A percentile compares a stretch with the other conserved stretches of the same genome.
Evolutionary conservation across 2,888 invertebrate genomes (phyloP).

Genomic region (Apotomis betuletana): DNA sequence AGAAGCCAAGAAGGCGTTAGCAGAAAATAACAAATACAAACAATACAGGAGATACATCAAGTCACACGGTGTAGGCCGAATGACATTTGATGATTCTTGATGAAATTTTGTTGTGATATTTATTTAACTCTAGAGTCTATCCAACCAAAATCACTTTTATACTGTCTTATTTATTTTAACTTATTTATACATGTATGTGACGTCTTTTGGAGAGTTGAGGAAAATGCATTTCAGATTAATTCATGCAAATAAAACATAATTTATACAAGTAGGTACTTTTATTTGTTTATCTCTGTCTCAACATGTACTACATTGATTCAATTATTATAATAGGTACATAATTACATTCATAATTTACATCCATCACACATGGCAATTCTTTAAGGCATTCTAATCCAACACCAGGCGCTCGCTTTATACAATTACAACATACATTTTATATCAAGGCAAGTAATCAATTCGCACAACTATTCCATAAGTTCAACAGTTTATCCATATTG

Average conservation of each 20-base stretch:
- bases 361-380: slow-evolving; percentile 76
- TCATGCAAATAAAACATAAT: slow-evolving; percentile 63
- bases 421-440: slow-evolving; percentile 50
- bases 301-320: slow-evolving; percentile 75
- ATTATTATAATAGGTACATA: slow-evolving; percentile 57
- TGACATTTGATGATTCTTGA: slow-evolving; percentile 94
- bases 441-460: slow-evolving; percentile 57
- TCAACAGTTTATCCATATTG: slow-evolving; percentile 28
- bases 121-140: slow-evolving; percentile 28
- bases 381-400: slow-evolving; percentile 70
- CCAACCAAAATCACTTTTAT: slow-evolving; percentile 32
- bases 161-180: slow-evolving; percentile 33
- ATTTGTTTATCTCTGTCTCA: slow-evolving; percentile 73
- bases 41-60: slow-evolving; percentile 95
- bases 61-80: slow-evolving; percentile 93
- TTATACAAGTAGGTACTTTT: slow-evolving; percentile 78
- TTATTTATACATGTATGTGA: slow-evolving; percentile 8
- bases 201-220: slow-evolving; percentile 3
- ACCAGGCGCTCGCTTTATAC: slow-evolving; percentile 49
- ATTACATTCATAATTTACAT: slow-evolving; percentile 70
- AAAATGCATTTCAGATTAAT: slow-evolving; percentile 20
- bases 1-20: slow-evolving; percentile 91
- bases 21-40: slow-evolving; percentile 94
- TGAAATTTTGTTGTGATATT: slow-evolving; percentile 44
- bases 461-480: slow-evolving; percentile 47